Base-by-base conservation (phyloP, 2,797 vertebrate species). In the Pterois miles region DNA sequence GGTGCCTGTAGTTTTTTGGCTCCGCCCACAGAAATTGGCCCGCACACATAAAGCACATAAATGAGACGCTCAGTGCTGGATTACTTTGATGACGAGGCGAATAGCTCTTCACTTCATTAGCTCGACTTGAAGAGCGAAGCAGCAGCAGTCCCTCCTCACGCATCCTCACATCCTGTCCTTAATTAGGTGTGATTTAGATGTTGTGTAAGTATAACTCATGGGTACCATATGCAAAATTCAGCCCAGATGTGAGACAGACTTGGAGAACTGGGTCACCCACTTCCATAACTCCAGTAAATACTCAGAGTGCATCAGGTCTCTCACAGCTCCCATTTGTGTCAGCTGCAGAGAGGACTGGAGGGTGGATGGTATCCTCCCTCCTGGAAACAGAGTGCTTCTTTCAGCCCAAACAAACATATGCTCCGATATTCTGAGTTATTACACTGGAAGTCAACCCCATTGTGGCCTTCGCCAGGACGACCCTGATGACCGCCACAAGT, bases 251-350 rank as follows among this genome's bases (percentile, higher is more conserved):
- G 60, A 80, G 40, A 60, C 68, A 76, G 52, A 82, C 62, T 73
- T 31, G 6, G 9, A 78, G 68, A 90, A 89, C 86, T 87, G 82
- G 86, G 88, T 87, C 70, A 83, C 82, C 78, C 65, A 82, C 72
- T 88, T 88, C 54, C 52, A 78, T 12, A 70, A 77, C 48, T 72
- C 54, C 16, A 40, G 31, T 43, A 82, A 79, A 78, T 34, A 66
- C 40, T 75, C 25, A 65, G 43, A 54, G 22, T 40, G 40, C 34
- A 57, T 63, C 56, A 77, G 64, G 74, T 73, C 23, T 67, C 43
- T 66, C 65, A 22, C 3, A 16, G 11, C 46, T 65, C 65, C 58
- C 48, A 60, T 65, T 20, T 43, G 56, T 62, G 68, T 67, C 70
- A 69, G 33, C 14, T 58, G 18, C 20, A 23, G 25, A 43, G 16